Base-by-base conservation (phyloP, 1,140 invertebrate genomes). In the Dreissena polymorpha region DNA sequence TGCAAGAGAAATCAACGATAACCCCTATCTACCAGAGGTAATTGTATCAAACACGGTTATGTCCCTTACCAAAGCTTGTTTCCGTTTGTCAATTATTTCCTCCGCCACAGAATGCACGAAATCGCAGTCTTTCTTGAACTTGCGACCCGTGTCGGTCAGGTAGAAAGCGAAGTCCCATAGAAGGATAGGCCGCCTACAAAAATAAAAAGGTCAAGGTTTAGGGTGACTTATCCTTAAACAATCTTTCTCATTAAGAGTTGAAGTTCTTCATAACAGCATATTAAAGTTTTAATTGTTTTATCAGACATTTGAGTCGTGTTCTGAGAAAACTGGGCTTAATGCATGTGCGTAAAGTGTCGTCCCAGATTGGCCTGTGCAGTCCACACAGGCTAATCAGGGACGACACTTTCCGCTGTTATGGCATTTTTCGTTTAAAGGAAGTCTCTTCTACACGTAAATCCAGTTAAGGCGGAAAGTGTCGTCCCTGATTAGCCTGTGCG, bases 121-220 rank as follows among this genome's bases (percentile, higher is more conserved):
- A 27, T 79, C 70, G 27, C 83, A 85, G 57, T 79, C 53, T 65
- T 80, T 85, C 57, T 73, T 68, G 39, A 85, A 85, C 50, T 80
- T 57, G 49, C 76, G 57, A 14, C 83, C 83, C 16, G 51, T 51
- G 10, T 16, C 0, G 10, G 75, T 70, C n/a, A 73, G 10, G 16
- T 55, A 29, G 23, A 53, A 85, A 6, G 79, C 53, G 21, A 65
- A 72, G 71, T 85, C 83, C 57, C 21, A 60, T 27, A 68, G 55
- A 6, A 55, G 21, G 16, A 63, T 6, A 3, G 78, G 78, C 57
- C 64, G 51, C 29, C 78, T 80, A 39, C n/a, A 74, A 74, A 27
- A 68, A 68, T 25, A 21, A 27, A n/a, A 10, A 16, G 5, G 16
- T 23, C 18, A 0, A 5, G 8, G 10, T n/a, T 63, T n/a, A 63